phyloP scores from a whole-genome alignment of 2,113 vertebrate genomes.

The Apteryx owenii region DNA sequence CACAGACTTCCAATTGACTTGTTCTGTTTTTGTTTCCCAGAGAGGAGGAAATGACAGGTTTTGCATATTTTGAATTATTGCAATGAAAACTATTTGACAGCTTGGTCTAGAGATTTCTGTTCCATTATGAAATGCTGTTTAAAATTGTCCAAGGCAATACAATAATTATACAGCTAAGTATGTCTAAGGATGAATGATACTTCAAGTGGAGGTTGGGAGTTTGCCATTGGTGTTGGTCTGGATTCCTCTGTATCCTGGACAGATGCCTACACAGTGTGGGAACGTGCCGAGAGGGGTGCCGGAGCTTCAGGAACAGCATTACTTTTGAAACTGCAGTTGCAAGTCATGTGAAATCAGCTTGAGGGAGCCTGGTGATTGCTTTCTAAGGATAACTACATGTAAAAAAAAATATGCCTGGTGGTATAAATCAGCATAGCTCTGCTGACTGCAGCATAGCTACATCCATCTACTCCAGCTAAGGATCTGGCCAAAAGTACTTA shows the following conservation, averaged over 20 bases:
- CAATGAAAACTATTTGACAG: slow-evolving; percentile 24
- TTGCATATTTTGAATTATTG: neutral
- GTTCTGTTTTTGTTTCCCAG: neutral
- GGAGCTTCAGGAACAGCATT: neutral
- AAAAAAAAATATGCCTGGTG: neutral
- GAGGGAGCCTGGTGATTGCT: slow-evolving; percentile 60
- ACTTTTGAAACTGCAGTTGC: neutral
- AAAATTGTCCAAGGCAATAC: neutral
- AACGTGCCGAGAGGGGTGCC: neutral
- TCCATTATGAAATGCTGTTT: neutral
- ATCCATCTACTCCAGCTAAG: slow-evolving; percentile 18
- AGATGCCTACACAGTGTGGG: neutral
- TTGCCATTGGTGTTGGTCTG: neutral
- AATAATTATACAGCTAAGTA: neutral
- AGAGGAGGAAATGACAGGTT: neutral
- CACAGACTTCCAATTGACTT: neutral
- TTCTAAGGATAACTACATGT: slow-evolving; percentile 8
- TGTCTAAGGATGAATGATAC: neutral
- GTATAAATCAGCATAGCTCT: slow-evolving; percentile 36
- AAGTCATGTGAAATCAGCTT: slow-evolving; percentile 48
- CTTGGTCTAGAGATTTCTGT: neutral
- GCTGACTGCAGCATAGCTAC: slow-evolving; percentile 6
- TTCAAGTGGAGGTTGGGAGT: neutral
- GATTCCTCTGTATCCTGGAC: neutral
- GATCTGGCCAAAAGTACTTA: slow-evolving; percentile 10